Conservation (phyloP, 2,113 vertebrate genomes). For the Hipposideros armiger region DNA sequence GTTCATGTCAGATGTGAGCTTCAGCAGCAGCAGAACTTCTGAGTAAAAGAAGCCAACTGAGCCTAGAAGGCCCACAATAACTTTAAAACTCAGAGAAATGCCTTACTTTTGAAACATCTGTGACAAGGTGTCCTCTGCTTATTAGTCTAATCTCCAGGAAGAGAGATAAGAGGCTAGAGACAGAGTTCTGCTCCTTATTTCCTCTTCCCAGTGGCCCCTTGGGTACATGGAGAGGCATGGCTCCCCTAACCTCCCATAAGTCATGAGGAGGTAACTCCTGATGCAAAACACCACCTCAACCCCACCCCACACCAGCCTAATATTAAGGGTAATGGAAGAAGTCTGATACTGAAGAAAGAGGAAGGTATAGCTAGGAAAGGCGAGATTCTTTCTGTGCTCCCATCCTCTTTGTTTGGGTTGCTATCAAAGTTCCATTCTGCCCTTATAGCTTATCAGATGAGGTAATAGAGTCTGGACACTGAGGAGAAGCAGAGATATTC, state of each 20-base stretch:
- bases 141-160: not conserved
- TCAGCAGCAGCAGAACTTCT: not conserved
- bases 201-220: not conserved
- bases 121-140: not conserved
- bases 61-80: not conserved
- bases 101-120: constrained; percentile 14
- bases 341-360: not conserved
- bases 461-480: not conserved
- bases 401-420: not conserved
- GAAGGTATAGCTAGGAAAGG: not conserved
- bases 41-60: not conserved
- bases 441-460: not conserved
- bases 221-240: not conserved
- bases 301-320: not conserved
- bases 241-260: not conserved
- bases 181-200: not conserved
- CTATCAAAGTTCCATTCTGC: not conserved
- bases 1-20: not conserved
- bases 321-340: not conserved
- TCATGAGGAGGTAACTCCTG: not conserved
- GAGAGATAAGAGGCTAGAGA: not conserved
- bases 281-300: not conserved
- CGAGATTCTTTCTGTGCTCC: not conserved
- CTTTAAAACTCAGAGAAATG: not conserved
- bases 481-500: constrained; percentile 42